These are phyloP conservation scores for Neotragus moschatus DNA, from an alignment of 2,113 vertebrate genomes.

Conservation along the genomic window DNA sequence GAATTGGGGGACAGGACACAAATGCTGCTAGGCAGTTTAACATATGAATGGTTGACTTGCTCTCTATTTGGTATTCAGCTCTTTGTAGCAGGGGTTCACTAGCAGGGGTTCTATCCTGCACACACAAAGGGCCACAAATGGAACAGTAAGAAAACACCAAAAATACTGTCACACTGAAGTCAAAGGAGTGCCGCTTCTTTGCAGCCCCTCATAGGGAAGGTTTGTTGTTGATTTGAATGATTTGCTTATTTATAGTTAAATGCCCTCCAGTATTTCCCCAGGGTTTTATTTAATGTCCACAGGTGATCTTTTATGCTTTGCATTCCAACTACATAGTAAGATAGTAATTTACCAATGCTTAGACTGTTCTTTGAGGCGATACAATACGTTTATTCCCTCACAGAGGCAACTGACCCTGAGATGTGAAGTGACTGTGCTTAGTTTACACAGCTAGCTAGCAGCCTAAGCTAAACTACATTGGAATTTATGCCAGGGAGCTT, in stretches of 20 bases:
- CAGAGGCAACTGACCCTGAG: neutral
- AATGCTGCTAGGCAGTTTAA: neutral
- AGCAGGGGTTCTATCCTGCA: neutral
- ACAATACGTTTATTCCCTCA: neutral
- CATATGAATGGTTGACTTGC: conserved; percentile 19
- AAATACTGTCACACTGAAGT: conserved; percentile 6
- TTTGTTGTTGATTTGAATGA: conserved; percentile 38
- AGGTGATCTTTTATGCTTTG: conserved; percentile 49
- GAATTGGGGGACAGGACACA: conserved; percentile 34
- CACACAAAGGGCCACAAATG: neutral
- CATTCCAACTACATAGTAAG: conserved; percentile 38
- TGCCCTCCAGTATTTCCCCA: neutral
- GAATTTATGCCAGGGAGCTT: neutral
- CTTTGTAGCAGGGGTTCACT: neutral
- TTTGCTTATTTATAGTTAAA: conserved; percentile 26
- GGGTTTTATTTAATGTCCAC: conserved; percentile 38
- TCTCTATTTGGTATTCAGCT: conserved; percentile 29
- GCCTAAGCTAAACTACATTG: neutral
- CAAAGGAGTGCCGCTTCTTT: conserved; percentile 2
- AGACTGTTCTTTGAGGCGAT: conserved; percentile 10
- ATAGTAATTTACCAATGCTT: conserved; percentile 38
- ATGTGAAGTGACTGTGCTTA: neutral
- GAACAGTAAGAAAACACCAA: conserved; percentile 15
- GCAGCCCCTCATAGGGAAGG: neutral
- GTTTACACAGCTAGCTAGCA: neutral